These are phyloP conservation scores for Tuberolachnus salignus DNA, from an alignment of 2,888 invertebrate genomes.

Conservation along the genomic window DNA sequence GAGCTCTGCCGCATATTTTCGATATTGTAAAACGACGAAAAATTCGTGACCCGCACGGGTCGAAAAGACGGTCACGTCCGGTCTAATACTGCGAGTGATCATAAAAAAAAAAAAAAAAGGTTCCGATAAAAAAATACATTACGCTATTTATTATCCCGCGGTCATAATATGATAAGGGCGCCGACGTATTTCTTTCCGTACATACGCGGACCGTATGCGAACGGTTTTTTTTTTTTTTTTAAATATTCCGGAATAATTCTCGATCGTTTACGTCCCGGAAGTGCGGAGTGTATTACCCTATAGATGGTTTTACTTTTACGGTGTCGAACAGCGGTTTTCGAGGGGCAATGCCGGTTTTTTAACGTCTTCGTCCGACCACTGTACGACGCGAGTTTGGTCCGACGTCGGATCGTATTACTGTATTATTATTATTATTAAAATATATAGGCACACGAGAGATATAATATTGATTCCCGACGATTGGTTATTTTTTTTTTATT, in stretches of 20 bases:
- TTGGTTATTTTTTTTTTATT: too few species aligned
- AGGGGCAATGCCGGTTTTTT: too few species aligned
- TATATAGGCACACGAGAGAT: too few species aligned
- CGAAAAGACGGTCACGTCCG: not conserved
- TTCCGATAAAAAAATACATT: not conserved
- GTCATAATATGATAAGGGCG: not conserved
- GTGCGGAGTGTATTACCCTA: too few species aligned
- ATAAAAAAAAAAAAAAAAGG: too few species aligned
- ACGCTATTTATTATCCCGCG: not conserved
- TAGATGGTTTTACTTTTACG: not conserved
- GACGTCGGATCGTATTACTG: too few species aligned
- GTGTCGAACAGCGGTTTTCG: not conserved
- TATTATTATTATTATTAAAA: too few species aligned
- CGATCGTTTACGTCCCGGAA: not conserved
- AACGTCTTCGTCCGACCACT: too few species aligned
- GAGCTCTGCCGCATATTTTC: not conserved
- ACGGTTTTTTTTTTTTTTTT: too few species aligned
- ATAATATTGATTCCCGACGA: too few species aligned
- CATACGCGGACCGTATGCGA: not conserved
- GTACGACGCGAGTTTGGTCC: too few species aligned
- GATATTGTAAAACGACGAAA: not conserved
- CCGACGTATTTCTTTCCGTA: not conserved
- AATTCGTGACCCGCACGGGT: not conserved
- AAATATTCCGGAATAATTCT: conserved; percentile 9
- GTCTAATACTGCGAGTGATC: not conserved